Conservation (phyloP, 2,888 invertebrate genomes). For the Trichogramma evanescens region DNA sequence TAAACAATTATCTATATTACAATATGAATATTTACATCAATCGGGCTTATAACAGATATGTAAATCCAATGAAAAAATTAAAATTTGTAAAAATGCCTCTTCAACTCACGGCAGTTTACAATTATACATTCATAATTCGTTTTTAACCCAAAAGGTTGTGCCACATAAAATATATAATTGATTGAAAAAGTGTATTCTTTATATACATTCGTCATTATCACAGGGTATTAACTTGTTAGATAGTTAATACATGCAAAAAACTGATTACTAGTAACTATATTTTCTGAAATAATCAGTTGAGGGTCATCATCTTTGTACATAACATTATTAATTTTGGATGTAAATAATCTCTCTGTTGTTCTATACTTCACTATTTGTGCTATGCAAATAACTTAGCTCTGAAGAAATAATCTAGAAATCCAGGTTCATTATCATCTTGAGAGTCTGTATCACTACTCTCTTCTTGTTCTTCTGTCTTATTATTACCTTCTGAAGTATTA, state of each 20-base stretch:
- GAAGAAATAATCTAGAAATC: slow-evolving; percentile 38
- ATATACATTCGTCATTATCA: slow-evolving; percentile 12
- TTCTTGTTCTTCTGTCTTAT: slow-evolving; percentile 14
- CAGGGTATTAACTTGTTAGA: slow-evolving; percentile 6
- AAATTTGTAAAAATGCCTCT: slow-evolving; percentile 10
- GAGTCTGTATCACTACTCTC: slow-evolving; percentile 22
- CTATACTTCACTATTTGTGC: slow-evolving; percentile 2
- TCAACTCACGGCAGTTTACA: too few relatives aligned
- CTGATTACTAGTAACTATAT: too few relatives aligned
- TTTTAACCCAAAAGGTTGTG: too few relatives aligned
- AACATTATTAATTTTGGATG: too few relatives aligned
- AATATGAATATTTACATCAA: slow-evolving; percentile 13
- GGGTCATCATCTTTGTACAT: too few relatives aligned
- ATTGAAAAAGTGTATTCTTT: slow-evolving; percentile 2
- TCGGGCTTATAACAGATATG: slow-evolving; percentile 9
- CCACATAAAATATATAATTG: slow-evolving; percentile 17
- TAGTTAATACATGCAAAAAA: too few relatives aligned
- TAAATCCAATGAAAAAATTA: background rate
- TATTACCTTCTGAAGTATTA: background rate
- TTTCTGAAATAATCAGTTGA: too few relatives aligned
- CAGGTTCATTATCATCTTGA: slow-evolving; percentile 29
- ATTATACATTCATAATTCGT: too few relatives aligned
- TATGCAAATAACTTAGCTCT: slow-evolving; percentile 40
- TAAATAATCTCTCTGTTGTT: too few relatives aligned
- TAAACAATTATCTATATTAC: slow-evolving; percentile 16